Evolutionary conservation across 1,140 invertebrate species (phyloP).

Genomic region (Zaprionus lachaisei): DNA sequence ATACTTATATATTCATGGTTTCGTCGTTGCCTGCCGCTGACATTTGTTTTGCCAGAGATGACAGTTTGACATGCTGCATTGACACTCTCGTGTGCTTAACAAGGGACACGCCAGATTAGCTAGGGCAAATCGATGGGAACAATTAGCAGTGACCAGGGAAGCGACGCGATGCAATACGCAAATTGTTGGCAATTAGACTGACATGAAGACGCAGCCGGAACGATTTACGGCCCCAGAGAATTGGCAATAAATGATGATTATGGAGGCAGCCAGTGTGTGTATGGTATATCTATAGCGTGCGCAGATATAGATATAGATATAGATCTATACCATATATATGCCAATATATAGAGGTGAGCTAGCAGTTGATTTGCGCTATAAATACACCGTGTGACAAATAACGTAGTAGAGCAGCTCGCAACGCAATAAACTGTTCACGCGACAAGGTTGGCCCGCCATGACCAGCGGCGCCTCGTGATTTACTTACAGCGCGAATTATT

Average conservation of each 20-base stretch:
- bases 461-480: constrained; percentile 47
- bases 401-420: constrained; percentile 39
- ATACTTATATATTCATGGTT: background rate
- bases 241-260: constrained; percentile 53
- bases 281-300: background rate
- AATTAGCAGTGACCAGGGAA: constrained; percentile 23
- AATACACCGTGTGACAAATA: constrained; percentile 55
- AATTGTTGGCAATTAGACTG: constrained; percentile 56
- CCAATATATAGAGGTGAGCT: constrained; percentile 28
- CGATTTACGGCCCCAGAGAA: constrained; percentile 38
- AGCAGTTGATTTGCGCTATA: constrained; percentile 51
- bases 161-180: constrained; percentile 54
- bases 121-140: constrained; percentile 43
- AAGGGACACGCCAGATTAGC: constrained; percentile 31
- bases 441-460: constrained; percentile 56
- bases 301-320: constrained; percentile 1
- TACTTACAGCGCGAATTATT: constrained; percentile 43
- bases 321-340: background rate
- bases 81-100: background rate
- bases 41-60: constrained; percentile 1
- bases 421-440: constrained; percentile 65
- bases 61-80: constrained; percentile 32
- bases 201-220: constrained; percentile 35
- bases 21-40: background rate
- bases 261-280: constrained; percentile 22